phyloP scores from a whole-genome alignment of 2,888 invertebrate species.

The Sialis fuliginosa region DNA sequence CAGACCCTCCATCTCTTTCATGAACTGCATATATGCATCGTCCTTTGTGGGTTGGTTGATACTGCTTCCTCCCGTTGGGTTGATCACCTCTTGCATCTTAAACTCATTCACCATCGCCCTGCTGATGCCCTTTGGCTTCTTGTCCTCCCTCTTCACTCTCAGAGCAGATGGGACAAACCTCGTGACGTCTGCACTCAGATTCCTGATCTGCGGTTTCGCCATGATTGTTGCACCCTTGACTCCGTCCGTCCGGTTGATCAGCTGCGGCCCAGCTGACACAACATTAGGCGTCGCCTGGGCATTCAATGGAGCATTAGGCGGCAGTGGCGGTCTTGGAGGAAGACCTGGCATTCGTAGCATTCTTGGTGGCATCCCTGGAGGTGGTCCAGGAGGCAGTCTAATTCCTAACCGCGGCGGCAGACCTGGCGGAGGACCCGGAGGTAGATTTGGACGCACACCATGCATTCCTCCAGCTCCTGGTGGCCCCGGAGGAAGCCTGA shows the following conservation, averaged over 20 bases:
- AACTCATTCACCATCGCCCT: conserved; percentile 33
- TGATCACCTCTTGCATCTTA: conserved; percentile 29
- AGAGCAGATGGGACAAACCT: conserved; percentile 87
- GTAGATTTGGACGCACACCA: conserved; percentile 29
- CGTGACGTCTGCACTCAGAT: conserved; percentile 86
- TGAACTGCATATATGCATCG: conserved; percentile 96
- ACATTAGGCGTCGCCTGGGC: conserved; percentile 42
- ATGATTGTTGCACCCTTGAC: conserved; percentile 62
- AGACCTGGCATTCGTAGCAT: conserved; percentile 29
- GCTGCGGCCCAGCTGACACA: conserved; percentile 64
- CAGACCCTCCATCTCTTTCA: conserved; percentile 94
- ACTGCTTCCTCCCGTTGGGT: conserved; percentile 18
- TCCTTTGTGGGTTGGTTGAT: conserved; percentile 63
- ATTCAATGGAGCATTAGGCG: conserved; percentile 8
- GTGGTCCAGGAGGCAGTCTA: conserved; percentile 46
- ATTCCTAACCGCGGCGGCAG: conserved; percentile 42
- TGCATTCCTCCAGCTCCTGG: conserved; percentile 35
- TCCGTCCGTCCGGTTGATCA: conserved; percentile 53
- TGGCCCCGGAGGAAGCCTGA: conserved; percentile 37
- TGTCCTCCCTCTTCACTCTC: conserved; percentile 76
- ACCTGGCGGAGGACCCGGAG: conserved; percentile 42
- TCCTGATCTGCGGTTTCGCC: conserved; percentile 92
- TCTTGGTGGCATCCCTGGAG: conserved; percentile 38
- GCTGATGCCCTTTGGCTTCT: conserved; percentile 35
- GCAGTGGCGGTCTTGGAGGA: conserved; percentile 29